Conservation (phyloP, 1,140 invertebrate species). For the Babylonia areolata region DNA sequence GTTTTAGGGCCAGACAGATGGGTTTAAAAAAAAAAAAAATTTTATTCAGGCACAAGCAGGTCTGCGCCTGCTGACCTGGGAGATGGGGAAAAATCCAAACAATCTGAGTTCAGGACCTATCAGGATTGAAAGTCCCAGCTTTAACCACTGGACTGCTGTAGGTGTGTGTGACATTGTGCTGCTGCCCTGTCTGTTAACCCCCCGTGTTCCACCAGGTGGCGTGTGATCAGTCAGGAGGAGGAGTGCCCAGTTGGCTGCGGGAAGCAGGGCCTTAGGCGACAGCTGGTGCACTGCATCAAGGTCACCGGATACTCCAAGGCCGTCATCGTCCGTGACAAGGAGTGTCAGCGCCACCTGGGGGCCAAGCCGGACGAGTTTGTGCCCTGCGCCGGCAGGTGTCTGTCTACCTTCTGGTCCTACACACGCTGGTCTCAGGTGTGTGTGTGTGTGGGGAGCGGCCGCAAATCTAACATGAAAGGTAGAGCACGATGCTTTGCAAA, state of each 20-base stretch:
- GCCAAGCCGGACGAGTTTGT: conserved; percentile 78
- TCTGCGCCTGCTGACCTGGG: too few species aligned
- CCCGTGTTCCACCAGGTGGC: conserved; percentile 77
- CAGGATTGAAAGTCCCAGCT: too few species aligned
- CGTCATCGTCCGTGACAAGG: conserved; percentile 63
- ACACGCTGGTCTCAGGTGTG: conserved; percentile 82
- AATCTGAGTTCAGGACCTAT: too few species aligned
- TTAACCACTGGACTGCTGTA: too few species aligned
- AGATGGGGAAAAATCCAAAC: too few species aligned
- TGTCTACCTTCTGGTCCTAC: conserved; percentile 83
- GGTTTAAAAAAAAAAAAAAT: too few species aligned
- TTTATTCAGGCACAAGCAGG: too few species aligned
- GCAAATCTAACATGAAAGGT: too few species aligned
- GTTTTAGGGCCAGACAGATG: too few species aligned
- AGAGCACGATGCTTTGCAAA: too few species aligned
- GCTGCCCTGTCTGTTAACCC: too few species aligned
- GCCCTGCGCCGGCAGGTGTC: conserved; percentile 82
- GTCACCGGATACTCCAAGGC: conserved; percentile 54
- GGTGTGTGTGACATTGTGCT: too few species aligned
- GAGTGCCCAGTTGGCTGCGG: conserved; percentile 74
- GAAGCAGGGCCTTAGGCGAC: conserved; percentile 59
- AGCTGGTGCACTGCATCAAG: conserved; percentile 79
- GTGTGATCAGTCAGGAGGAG: conserved; percentile 77
- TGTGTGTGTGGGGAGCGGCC: not conserved
- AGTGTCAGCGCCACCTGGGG: conserved; percentile 78